A percentile compares a stretch with the other conserved stretches of the same genome.
Evolutionary conservation across 1,140 invertebrate species (phyloP).

Genomic region (Drosophila sechellia): DNA sequence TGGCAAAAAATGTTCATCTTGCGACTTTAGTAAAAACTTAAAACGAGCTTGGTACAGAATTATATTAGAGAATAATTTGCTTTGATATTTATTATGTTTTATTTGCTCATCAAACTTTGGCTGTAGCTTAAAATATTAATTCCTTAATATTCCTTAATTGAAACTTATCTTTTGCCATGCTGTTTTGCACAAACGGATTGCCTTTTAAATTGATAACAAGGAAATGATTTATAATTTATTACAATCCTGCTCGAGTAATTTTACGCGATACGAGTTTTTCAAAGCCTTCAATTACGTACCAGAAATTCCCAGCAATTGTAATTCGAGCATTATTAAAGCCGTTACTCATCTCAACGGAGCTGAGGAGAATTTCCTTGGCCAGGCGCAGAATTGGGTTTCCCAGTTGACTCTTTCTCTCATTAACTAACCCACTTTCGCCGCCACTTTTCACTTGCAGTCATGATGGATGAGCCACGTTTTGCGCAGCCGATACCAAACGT

Average conservation of each 20-base stretch:
- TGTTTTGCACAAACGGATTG: too few species aligned
- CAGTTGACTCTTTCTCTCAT: slow-evolving; percentile 41
- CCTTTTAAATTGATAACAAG: too few species aligned
- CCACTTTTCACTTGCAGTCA: slow-evolving; percentile 86
- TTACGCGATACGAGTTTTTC: neutral
- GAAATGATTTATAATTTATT: neutral
- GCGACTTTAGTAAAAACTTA: too few species aligned
- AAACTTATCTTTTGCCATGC: too few species aligned
- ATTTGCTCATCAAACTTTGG: too few species aligned
- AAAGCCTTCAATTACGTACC: neutral
- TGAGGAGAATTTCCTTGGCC: neutral
- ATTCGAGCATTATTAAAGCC: slow-evolving; percentile 7
- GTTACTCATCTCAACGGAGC: neutral
- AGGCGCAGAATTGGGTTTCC: neutral
- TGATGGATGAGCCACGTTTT: slow-evolving; percentile 93
- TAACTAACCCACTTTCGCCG: slow-evolving; percentile 63
- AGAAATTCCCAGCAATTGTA: neutral
- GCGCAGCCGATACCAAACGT: slow-evolving; percentile 95
- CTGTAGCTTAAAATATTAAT: too few species aligned
- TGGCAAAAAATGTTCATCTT: neutral
- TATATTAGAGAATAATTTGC: too few species aligned
- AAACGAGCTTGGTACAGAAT: too few species aligned
- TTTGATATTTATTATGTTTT: too few species aligned
- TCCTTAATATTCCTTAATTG: too few species aligned
- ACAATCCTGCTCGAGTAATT: neutral